Evolutionary conservation across 1,140 invertebrate species (phyloP).

Genomic region (Nylanderia fulva): DNA sequence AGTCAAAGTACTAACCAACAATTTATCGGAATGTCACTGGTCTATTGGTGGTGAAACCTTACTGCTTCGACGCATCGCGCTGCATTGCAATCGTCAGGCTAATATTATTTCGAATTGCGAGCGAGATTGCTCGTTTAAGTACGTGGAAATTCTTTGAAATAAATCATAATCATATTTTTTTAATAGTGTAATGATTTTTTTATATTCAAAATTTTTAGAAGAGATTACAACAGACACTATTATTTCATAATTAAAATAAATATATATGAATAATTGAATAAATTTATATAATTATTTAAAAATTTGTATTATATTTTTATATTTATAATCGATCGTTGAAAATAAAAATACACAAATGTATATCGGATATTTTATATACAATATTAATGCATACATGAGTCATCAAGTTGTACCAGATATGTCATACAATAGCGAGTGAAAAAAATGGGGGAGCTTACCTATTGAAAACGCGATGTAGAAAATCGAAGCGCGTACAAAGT

Average conservation of each 20-base stretch:
- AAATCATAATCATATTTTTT: background rate
- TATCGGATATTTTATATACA: background rate
- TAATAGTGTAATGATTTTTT: background rate
- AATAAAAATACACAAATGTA: background rate
- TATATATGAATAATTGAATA: background rate
- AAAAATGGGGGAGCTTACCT: slow-evolving; percentile 13
- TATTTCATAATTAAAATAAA: background rate
- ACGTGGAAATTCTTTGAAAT: background rate
- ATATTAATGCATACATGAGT: slow-evolving; percentile 22
- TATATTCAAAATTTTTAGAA: slow-evolving; percentile 3
- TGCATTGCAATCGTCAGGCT: background rate
- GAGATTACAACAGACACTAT: background rate
- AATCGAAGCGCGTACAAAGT: background rate
- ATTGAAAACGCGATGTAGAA: slow-evolving; percentile 4
- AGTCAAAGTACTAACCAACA: slow-evolving; percentile 69
- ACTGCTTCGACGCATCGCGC: background rate
- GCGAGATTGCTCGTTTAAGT: background rate
- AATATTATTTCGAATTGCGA: slow-evolving; percentile 7
- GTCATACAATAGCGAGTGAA: background rate
- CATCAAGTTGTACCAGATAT: background rate
- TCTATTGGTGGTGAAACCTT: slow-evolving; percentile 67
- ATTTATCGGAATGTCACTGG: slow-evolving; percentile 64
- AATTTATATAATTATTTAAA: slow-evolving; percentile 17
- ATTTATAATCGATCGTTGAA: no score
- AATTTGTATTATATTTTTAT: background rate